Percentiles rank a stretch among this genome's conserved stretches.
phyloP scores from a whole-genome alignment of 2,113 vertebrate species.

The Glareola pratincola region DNA sequence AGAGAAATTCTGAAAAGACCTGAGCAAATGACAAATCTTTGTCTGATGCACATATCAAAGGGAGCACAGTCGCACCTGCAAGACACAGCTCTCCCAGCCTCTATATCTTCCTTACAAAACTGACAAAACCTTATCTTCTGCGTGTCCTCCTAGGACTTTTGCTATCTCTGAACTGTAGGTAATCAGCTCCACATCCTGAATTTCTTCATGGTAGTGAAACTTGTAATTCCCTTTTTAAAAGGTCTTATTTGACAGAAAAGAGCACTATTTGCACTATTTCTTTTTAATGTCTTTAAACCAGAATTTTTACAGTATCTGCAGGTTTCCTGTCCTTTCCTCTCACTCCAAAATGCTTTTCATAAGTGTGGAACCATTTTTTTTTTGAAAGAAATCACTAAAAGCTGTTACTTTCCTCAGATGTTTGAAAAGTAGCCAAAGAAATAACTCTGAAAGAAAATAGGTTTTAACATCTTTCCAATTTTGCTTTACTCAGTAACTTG shows the following conservation, averaged over 20 bases:
- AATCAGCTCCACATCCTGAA: neutral
- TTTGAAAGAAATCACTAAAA: neutral
- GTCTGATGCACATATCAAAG: neutral
- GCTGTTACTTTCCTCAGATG: neutral
- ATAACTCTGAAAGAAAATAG: neutral
- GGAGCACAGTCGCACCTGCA: neutral
- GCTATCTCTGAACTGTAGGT: neutral
- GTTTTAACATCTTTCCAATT: neutral
- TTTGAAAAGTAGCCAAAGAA: neutral
- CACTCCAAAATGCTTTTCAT: neutral
- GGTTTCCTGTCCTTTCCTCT: neutral
- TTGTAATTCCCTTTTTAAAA: neutral
- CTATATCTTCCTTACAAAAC: neutral
- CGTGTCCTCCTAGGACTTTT: neutral
- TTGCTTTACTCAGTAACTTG: neutral
- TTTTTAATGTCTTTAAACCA: neutral
- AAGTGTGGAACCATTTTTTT: neutral
- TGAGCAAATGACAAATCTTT: neutral
- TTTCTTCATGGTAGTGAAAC: neutral
- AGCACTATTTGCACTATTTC: neutral
- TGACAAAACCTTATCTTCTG: neutral
- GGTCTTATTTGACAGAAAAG: neutral
- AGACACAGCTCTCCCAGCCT: neutral
- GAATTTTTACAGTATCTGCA: neutral
- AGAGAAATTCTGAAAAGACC: neutral